Evolutionary conservation across 1,140 invertebrate species (phyloP), one percentile per base, ranked within the genome.

Genomic region (Palaemon carinicauda): DNA sequence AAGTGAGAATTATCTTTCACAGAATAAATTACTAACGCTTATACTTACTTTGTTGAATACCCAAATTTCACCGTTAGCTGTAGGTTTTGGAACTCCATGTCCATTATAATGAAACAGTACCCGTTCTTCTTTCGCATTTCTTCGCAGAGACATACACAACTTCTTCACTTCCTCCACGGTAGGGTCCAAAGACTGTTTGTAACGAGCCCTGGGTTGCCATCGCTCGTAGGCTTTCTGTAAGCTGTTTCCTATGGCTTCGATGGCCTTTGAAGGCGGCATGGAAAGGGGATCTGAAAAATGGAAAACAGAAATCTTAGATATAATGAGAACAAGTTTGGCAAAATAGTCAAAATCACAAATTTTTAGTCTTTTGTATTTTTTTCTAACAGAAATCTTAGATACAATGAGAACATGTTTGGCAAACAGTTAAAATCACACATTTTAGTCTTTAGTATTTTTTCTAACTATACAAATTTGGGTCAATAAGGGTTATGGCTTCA

Each of bases 21-120:
- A 53, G 24, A 54, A 29, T 1, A 50, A 53, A 41, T 87, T 77
- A 53, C 80, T 87, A 31, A 88, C n/a, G 17, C n/a, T 88, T 77
- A 87, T 84, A 90, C 92, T 92, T 91, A 97, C 96, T 92, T 96
- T 95, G 93, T 99, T 99, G 92, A 99, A 99, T 5, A 99, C 98
- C 99, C 99, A 99, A 90, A 99, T 98, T 94, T 99, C 98, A 17
- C 99, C 98, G 93, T 99, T 99, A 41, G 94, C 94, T 12, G 99
- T 99, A 52, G 99, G 98, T 92, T 96, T 97, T 56, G 99, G 99
- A 78, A 99, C 99, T 69, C 98, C 99, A 92, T 99, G 99, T 0
- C 99, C 99, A 93, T 99, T 99, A 91, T 99, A 99, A 92, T 99
- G 98, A 93, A 99, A 99, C 9, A 99, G 93, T 29, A 99, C 98